These are phyloP conservation scores for Meloidogyne exigua DNA, from an alignment of 1,140 invertebrate species.

Conservation along the genomic window DNA sequence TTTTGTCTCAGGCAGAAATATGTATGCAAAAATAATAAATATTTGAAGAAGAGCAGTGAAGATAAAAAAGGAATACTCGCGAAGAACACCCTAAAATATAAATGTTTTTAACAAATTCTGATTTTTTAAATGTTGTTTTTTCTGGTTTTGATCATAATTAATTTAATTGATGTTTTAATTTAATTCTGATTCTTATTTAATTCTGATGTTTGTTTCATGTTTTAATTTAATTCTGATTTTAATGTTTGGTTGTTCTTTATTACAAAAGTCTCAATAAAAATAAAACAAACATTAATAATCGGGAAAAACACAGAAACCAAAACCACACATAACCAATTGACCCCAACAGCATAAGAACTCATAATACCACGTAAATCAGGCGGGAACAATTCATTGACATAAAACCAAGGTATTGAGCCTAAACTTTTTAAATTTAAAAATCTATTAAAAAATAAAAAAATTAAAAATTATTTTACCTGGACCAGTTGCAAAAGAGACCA, in stretches of 20 bases:
- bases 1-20: slow-evolving; percentile 11
- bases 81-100: neutral
- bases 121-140: too few species aligned
- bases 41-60: neutral
- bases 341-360: slow-evolving; percentile 92
- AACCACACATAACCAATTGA: slow-evolving; percentile 98
- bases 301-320: slow-evolving; percentile 89
- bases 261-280: too few species aligned
- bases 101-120: neutral
- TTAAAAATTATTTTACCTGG: slow-evolving; percentile 45
- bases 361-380: slow-evolving; percentile 94
- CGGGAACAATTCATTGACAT: slow-evolving; percentile 91
- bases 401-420: slow-evolving; percentile 90
- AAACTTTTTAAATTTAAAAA: slow-evolving; percentile 23
- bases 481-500: slow-evolving; percentile 64
- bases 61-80: neutral
- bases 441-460: neutral
- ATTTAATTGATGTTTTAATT: too few species aligned
- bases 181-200: neutral
- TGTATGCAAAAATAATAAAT: neutral
- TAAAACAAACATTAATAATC: slow-evolving; percentile 50
- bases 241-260: neutral
- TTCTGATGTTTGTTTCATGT: neutral
- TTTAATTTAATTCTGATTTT: neutral
- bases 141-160: too few species aligned